Percentiles rank a stretch among this genome's conserved stretches.
phyloP scores from a whole-genome alignment of 2,113 vertebrate genomes.

The Regulus satrapa region DNA sequence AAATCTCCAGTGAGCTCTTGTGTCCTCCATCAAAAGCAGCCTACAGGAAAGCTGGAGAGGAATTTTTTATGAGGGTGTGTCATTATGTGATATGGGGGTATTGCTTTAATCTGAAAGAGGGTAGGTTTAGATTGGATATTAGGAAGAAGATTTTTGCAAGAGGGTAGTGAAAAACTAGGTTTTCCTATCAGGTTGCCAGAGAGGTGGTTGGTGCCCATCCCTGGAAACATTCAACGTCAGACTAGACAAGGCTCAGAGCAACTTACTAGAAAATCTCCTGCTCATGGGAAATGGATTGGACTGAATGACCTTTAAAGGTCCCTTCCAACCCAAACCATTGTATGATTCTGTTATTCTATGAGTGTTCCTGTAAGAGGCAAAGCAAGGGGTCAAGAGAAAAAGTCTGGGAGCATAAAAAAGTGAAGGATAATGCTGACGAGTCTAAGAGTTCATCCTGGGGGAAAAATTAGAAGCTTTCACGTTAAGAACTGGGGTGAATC shows the following conservation, averaged over 20 bases:
- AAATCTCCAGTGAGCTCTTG: not conserved
- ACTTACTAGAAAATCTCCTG: not conserved
- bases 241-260: not conserved
- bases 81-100: accelerated
- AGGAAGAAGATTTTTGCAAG: not conserved
- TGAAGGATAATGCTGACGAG: not conserved
- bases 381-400: not conserved
- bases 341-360: not conserved
- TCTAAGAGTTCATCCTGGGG: not conserved
- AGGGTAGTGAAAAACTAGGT: not conserved
- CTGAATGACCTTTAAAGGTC: not conserved
- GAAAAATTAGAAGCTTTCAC: not conserved
- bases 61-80: not conserved
- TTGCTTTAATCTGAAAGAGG: not conserved
- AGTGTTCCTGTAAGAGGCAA: not conserved
- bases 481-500: not conserved
- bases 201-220: not conserved
- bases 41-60: not conserved
- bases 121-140: not conserved
- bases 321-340: not conserved
- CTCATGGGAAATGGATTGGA: not conserved
- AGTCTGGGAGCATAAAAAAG: not conserved
- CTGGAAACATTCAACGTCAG: not conserved
- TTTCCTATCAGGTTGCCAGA: not conserved
- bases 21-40: not conserved